Evolutionary conservation across 2,113 vertebrate species (phyloP).

Genomic region (Salvelinus namaycush): DNA sequence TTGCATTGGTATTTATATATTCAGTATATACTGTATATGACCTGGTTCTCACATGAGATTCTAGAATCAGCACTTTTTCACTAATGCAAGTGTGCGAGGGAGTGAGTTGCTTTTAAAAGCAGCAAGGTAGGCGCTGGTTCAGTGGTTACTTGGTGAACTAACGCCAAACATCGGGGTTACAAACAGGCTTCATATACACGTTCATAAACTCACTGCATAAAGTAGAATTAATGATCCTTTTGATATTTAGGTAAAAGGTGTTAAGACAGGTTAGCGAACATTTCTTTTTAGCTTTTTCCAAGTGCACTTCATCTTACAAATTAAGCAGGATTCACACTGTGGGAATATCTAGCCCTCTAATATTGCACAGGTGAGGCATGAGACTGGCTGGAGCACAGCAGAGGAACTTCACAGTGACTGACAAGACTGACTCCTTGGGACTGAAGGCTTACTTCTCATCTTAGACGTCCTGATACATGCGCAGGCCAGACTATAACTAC

Average conservation of each 20-base stretch:
- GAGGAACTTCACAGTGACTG: too few species aligned
- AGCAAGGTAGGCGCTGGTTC: neutral
- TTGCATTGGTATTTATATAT: too few species aligned
- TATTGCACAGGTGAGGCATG: neutral
- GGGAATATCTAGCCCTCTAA: neutral
- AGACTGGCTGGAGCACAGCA: too few species aligned
- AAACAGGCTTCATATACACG: neutral
- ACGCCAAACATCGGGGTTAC: neutral
- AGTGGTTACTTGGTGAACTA: neutral
- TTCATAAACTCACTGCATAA: neutral
- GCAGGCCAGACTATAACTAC: too few species aligned
- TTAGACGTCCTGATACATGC: too few species aligned
- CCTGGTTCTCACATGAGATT: slow-evolving; percentile 23
- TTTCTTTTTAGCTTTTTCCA: neutral
- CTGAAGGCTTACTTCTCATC: too few species aligned
- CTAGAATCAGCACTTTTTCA: slow-evolving; percentile 56
- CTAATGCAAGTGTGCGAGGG: neutral
- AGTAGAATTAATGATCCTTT: neutral
- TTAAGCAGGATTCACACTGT: neutral
- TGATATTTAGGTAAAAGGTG: neutral
- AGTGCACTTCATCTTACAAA: neutral
- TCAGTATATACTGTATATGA: neutral
- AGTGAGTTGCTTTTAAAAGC: neutral
- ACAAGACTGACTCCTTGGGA: too few species aligned
- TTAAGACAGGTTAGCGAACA: neutral